Conservation (phyloP, 2,888 invertebrate genomes). For the Rhabditophanes sp. region DNA sequence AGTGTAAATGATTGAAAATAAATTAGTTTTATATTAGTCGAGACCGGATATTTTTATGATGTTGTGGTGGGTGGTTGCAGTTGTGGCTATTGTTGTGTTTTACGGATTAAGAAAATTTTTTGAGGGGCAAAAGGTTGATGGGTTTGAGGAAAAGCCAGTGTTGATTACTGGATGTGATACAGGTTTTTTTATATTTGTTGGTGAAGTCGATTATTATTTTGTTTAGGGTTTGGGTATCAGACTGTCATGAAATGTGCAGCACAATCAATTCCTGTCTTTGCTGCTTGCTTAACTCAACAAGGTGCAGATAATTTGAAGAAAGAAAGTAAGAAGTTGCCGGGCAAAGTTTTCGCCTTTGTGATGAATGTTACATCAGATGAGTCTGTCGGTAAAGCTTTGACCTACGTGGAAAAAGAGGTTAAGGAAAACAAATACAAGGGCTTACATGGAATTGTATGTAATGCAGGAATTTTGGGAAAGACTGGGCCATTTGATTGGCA, state of each 20-base stretch:
- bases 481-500: constrained; percentile 43
- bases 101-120: too few species aligned
- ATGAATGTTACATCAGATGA: constrained; percentile 31
- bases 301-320: constrained; percentile 3
- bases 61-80: too few species aligned
- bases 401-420: constrained; percentile 17
- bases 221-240: constrained; percentile 13
- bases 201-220: too few species aligned
- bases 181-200: background rate
- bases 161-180: constrained; percentile 9
- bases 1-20: too few species aligned
- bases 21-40: too few species aligned
- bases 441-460: constrained; percentile 38
- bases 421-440: constrained; percentile 22
- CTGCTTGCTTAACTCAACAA: constrained; percentile 13
- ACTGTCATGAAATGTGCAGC: constrained; percentile 12
- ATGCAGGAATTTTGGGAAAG: constrained; percentile 35
- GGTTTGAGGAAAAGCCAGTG: constrained; percentile 5
- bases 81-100: too few species aligned
- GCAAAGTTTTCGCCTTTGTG: constrained; percentile 21
- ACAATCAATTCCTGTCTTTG: constrained; percentile 20
- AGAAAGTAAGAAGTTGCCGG: constrained; percentile 4
- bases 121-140: too few species aligned
- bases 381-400: constrained; percentile 18
- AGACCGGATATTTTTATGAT: too few species aligned